phyloP scores from a whole-genome alignment of 2,113 vertebrate genomes.

The Istiophorus platypterus region DNA sequence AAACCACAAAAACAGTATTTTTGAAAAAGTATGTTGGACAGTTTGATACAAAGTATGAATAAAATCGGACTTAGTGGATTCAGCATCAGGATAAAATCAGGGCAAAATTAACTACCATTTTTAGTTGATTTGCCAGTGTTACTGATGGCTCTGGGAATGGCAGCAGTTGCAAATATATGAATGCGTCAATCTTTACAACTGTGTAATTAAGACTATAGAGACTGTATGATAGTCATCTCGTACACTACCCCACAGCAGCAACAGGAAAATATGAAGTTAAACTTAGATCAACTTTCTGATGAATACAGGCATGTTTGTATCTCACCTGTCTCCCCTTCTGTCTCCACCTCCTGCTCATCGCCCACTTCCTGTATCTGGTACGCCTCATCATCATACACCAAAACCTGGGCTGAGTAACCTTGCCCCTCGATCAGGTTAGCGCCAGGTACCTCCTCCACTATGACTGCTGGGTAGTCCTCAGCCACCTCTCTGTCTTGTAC shows the following conservation, averaged over 20 bases:
- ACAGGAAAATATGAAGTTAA: not conserved
- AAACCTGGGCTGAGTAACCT: slow-evolving; percentile 91
- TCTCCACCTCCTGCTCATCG: slow-evolving; percentile 95
- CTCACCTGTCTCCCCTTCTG: slow-evolving; percentile 93
- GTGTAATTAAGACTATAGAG: not conserved
- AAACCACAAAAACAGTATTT: not conserved
- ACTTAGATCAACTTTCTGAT: not conserved
- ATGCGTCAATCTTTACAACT: not conserved
- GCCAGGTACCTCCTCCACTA: slow-evolving; percentile 92
- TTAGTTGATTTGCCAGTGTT: not conserved
- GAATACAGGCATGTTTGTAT: not conserved
- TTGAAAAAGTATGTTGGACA: not conserved
- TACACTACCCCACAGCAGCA: not conserved
- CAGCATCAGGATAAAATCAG: not conserved
- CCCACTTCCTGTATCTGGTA: slow-evolving; percentile 95
- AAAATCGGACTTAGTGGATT: not conserved
- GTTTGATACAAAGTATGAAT: not conserved
- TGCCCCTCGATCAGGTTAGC: slow-evolving; percentile 85
- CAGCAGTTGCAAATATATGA: not conserved
- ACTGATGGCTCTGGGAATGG: too few species aligned
- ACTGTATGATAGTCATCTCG: not conserved
- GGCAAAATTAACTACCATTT: not conserved
- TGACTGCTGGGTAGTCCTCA: slow-evolving; percentile 89
- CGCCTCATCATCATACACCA: slow-evolving; percentile 91
- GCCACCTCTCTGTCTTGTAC: slow-evolving; percentile 83